Conservation (phyloP, 53 echinoderm and acorn worm genomes). For the Luidia sarsii region DNA sequence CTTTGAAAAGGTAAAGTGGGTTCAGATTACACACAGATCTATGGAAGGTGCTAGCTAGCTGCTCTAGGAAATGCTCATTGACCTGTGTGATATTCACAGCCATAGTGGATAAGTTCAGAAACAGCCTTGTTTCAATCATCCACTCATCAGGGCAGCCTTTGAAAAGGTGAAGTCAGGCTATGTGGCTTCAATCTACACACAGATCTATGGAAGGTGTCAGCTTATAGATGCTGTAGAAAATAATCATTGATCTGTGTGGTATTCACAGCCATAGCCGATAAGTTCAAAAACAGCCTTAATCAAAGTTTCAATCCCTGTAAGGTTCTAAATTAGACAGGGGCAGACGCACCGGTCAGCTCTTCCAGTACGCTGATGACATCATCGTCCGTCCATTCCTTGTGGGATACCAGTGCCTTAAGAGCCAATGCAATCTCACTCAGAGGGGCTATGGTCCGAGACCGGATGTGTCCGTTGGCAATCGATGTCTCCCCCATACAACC, state of each 20-base stretch:
- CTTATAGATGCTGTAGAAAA: too few relatives aligned
- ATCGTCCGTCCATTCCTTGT: slow-evolving; percentile 70
- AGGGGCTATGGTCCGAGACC: slow-evolving; percentile 4
- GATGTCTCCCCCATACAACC: slow-evolving; percentile 59
- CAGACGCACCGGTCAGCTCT: slow-evolving; percentile 74
- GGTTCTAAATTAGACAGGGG: too few relatives aligned
- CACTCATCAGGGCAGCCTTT: slow-evolving; percentile 90
- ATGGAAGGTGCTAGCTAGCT: too few relatives aligned
- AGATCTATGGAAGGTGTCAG: too few relatives aligned
- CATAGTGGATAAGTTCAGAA: too few relatives aligned
- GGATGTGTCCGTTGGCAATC: slow-evolving; percentile 6
- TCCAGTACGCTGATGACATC: slow-evolving; percentile 81
- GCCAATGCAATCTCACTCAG: slow-evolving; percentile 65
- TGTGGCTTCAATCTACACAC: too few relatives aligned
- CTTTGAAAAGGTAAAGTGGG: too few relatives aligned
- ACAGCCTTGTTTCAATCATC: slow-evolving; percentile 58
- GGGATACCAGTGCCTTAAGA: slow-evolving; percentile 57
- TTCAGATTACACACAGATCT: too few relatives aligned
- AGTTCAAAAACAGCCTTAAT: too few relatives aligned
- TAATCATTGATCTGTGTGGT: too few relatives aligned
- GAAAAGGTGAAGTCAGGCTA: too few relatives aligned
- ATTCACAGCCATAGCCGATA: neutral
- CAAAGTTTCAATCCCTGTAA: slow-evolving; percentile 61
- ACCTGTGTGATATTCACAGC: neutral
- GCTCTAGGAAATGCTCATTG: too few relatives aligned